phyloP scores from a whole-genome alignment of 2,113 vertebrate genomes.

The Limnothrissa miodon region DNA sequence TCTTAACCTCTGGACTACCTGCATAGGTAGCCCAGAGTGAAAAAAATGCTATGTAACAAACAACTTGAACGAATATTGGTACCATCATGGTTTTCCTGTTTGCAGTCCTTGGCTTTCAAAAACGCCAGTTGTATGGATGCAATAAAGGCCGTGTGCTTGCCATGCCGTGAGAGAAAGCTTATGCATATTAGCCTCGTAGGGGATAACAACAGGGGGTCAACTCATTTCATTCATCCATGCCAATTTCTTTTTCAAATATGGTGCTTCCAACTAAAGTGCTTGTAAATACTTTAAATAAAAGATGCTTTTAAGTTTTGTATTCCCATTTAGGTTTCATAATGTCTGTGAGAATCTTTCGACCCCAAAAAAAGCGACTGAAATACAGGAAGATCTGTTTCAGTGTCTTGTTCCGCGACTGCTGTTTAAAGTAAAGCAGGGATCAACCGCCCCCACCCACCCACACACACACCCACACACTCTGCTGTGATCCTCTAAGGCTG shows the following conservation, averaged over 20 bases:
- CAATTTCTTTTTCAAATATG: slow-evolving; percentile 53
- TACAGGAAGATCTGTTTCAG: background rate
- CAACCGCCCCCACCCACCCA: background rate
- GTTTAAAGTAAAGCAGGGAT: background rate
- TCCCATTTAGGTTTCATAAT: slow-evolving; percentile 40
- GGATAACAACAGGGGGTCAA: slow-evolving; percentile 27
- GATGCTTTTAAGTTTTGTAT: slow-evolving; percentile 51
- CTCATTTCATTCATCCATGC: slow-evolving; percentile 47
- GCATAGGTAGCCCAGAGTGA: background rate
- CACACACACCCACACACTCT: background rate
- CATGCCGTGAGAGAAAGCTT: slow-evolving; percentile 20
- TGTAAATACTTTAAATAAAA: slow-evolving; percentile 79
- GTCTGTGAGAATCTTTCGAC: slow-evolving; percentile 31
- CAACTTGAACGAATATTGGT: slow-evolving; percentile 45
- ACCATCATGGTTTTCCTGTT: slow-evolving; percentile 52
- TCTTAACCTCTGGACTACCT: background rate
- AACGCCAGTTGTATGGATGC: slow-evolving; percentile 39
- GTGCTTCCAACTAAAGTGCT: slow-evolving; percentile 57
- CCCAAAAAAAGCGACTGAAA: background rate
- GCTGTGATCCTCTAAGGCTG: background rate
- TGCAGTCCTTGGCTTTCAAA: slow-evolving; percentile 57
- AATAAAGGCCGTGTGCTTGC: slow-evolving; percentile 41
- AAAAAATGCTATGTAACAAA: slow-evolving; percentile 16
- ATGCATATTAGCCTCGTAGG: background rate
- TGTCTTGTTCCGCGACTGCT: background rate